phyloP scores from a whole-genome alignment of 2,113 vertebrate genomes.

The Melanocharis versteri region DNA sequence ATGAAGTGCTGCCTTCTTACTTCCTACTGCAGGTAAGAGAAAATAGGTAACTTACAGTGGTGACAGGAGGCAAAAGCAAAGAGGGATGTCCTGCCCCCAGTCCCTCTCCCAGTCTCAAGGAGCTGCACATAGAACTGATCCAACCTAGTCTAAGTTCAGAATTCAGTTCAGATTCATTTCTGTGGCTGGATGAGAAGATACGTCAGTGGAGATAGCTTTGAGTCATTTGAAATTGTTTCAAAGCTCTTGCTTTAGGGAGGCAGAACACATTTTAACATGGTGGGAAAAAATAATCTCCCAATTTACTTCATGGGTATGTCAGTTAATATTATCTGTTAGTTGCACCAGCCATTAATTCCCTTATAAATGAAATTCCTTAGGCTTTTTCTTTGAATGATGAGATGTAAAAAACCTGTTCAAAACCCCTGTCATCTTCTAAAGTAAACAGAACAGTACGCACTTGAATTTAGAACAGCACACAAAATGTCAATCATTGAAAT shows the following conservation, averaged over 20 bases:
- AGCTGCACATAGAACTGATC: background rate
- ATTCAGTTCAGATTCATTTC: background rate
- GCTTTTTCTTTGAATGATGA: background rate
- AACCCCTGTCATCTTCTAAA: background rate
- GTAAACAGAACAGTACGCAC: background rate
- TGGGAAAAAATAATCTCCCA: background rate
- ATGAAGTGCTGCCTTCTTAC: background rate
- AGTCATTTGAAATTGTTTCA: background rate
- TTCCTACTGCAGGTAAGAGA: background rate
- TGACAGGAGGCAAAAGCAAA: background rate
- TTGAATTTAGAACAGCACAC: background rate
- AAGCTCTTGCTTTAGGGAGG: background rate
- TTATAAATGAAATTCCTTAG: background rate
- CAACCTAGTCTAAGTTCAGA: background rate
- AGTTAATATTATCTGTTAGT: background rate
- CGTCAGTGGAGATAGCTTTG: background rate
- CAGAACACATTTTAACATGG: background rate
- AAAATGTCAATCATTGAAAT: slow-evolving; percentile 2
- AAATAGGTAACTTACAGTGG: background rate
- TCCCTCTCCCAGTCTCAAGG: background rate
- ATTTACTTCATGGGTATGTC: background rate
- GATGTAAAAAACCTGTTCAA: background rate
- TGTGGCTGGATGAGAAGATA: background rate
- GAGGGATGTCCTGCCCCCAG: background rate
- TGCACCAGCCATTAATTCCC: background rate